These are phyloP conservation scores for Lates calcarifer DNA, from an alignment of 2,113 vertebrate species.

Conservation along the genomic window DNA sequence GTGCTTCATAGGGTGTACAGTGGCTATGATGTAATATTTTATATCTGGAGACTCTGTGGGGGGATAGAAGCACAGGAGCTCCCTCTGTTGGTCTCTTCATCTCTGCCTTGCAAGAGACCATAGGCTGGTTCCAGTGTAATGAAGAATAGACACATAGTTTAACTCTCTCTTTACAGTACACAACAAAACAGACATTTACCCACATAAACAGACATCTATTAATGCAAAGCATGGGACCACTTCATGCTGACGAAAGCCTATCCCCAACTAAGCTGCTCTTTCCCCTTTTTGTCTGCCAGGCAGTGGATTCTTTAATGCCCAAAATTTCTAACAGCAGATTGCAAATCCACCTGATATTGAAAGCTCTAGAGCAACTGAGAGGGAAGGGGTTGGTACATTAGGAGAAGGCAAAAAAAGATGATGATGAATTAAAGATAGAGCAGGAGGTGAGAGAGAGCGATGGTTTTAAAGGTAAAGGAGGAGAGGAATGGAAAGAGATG, in stretches of 20 bases:
- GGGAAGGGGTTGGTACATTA: not conserved
- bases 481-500: not conserved
- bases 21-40: slow-evolving; percentile 55
- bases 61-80: slow-evolving; percentile 41
- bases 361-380: slow-evolving; percentile 3
- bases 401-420: not conserved
- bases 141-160: not conserved
- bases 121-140: not conserved
- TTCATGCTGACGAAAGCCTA: not conserved
- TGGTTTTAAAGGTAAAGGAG: not conserved
- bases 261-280: not conserved
- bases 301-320: not conserved
- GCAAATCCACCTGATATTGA: slow-evolving; percentile 1
- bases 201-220: not conserved
- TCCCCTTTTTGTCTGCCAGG: not conserved
- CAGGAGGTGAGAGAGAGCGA: not conserved
- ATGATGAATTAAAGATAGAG: not conserved
- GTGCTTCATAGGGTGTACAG: slow-evolving; percentile 25
- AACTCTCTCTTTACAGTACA: not conserved
- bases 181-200: not conserved
- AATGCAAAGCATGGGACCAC: not conserved
- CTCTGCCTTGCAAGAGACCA: not conserved
- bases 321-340: slow-evolving; percentile 15
- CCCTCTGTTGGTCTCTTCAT: slow-evolving; percentile 67
- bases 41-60: slow-evolving; percentile 36